Conservation (phyloP, 2,888 invertebrate genomes). For the Spatulosminthurus flaviceps region DNA sequence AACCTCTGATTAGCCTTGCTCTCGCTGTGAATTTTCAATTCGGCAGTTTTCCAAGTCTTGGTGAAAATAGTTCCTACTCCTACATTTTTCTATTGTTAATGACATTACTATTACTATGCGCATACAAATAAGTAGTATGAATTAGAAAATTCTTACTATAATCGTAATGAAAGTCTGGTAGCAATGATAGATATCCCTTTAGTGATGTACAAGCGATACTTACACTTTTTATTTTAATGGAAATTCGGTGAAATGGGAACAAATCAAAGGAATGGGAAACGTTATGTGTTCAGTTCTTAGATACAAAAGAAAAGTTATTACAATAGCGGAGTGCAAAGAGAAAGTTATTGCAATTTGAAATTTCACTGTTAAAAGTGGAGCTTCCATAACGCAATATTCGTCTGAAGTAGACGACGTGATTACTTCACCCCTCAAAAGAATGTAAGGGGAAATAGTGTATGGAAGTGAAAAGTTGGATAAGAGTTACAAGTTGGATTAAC, state of each 20-base stretch:
- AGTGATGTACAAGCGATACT: too few species aligned
- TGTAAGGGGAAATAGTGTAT: not conserved
- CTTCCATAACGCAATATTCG: too few species aligned
- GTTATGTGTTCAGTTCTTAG: not conserved
- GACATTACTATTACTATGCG: too few species aligned
- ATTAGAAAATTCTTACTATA: too few species aligned
- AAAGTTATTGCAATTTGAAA: not conserved
- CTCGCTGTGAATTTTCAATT: slow-evolving; percentile 2
- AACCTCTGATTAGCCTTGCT: slow-evolving; percentile 28
- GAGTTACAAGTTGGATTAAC: slow-evolving; percentile 40
- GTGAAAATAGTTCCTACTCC: not conserved
- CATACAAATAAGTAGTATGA: too few species aligned
- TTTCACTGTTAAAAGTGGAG: not conserved
- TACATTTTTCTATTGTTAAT: too few species aligned
- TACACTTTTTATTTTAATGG: too few species aligned
- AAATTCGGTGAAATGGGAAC: not conserved
- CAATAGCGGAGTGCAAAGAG: not conserved
- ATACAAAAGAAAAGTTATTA: not conserved
- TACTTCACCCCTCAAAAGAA: not conserved
- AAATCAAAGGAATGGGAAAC: not conserved
- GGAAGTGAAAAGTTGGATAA: not conserved
- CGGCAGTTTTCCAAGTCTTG: not conserved
- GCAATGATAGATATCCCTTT: too few species aligned
- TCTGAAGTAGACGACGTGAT: too few species aligned
- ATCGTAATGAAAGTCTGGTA: too few species aligned